Evolutionary conservation across 2,888 invertebrate species (phyloP).

Genomic region (Bembecia ichneumoniformis): DNA sequence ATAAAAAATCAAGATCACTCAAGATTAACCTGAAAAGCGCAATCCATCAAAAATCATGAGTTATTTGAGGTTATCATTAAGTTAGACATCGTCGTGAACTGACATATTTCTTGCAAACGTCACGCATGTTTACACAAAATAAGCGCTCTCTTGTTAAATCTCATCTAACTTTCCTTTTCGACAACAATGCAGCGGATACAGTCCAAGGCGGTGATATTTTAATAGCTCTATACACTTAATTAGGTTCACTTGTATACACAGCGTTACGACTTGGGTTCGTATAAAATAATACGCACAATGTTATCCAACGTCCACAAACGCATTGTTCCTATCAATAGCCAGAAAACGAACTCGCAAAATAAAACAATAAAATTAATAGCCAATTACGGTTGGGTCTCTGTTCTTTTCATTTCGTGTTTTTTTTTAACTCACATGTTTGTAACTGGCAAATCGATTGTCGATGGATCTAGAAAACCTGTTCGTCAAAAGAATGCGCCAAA

Average conservation of each 20-base stretch:
- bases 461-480: too few species aligned
- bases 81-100: too few species aligned
- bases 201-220: neutral
- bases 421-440: too few species aligned
- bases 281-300: neutral
- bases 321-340: constrained; percentile 5
- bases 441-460: too few species aligned
- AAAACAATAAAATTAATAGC: too few species aligned
- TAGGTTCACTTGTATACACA: neutral
- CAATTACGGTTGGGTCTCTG: too few species aligned
- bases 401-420: too few species aligned
- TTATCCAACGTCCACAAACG: neutral
- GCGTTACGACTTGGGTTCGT: neutral
- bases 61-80: too few species aligned
- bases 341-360: constrained; percentile 1
- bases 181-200: neutral
- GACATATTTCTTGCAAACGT: neutral
- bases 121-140: neutral
- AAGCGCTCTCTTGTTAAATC: neutral
- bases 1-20: too few species aligned
- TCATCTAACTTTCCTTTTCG: neutral
- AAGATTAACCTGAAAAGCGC: too few species aligned
- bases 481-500: too few species aligned
- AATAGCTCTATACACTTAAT: neutral
- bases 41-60: too few species aligned